Evolutionary conservation across 2,888 invertebrate species (phyloP), one percentile per base, ranked within the genome.

Genomic region (Trachelus tabidus): DNA sequence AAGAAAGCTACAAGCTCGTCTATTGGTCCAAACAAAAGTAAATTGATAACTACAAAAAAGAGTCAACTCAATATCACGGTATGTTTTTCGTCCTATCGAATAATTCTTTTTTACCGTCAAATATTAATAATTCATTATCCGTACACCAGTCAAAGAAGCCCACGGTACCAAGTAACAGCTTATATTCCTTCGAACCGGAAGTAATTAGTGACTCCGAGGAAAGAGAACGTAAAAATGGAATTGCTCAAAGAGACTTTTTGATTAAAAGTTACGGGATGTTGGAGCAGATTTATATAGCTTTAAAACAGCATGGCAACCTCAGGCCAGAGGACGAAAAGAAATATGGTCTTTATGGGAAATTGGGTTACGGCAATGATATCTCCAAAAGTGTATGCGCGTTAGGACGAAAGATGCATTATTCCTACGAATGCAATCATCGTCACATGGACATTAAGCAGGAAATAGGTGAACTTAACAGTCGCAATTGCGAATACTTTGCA

Each of bases 191-290:
- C 88, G 94, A 94, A 85, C 95, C 95, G 0, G 94, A 94, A 85
- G 93, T 93, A n/a, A 94, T 96, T 85, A 92, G 94, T 80, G 94
- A 95, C 89, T 92, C 94, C 15, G 97, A 97, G 86, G 97, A 97
- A 88, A 94, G 95, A 31, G 94, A 96, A 86, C 93, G 96, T 4
- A 89, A 95, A 74, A 94, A 94, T 83, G 91, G 93, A 80, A 89
- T 96, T 81, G 94, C 94, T 12, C 95, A 96, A 88, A 92, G 96
- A 73, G 95, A 95, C 86, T 95, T 94, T 89, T 92, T 96, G 75
- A 93, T 96, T 33, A 92, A 95, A 76, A 95, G 95, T 89, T 94
- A 95, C 83, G 95, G 96, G 69, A 93, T 96, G 89, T 89, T 95
- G 75, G 95, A 95, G 69, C 90, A 94, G 92, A 93, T 94, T 80